Conservation (phyloP, 2,888 invertebrate genomes). For the Cerceris rybyensis region DNA sequence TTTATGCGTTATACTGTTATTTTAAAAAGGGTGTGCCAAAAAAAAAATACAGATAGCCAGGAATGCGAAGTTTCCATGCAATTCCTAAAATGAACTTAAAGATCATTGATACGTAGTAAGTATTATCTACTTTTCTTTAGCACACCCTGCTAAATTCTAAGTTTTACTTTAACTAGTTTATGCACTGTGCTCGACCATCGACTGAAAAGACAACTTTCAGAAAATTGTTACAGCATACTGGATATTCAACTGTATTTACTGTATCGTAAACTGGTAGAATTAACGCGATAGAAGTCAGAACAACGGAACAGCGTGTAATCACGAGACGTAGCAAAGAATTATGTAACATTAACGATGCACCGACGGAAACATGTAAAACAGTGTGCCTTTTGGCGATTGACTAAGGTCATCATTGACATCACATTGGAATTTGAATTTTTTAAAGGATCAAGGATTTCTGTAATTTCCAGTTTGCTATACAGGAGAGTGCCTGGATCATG, state of each 20-base stretch:
- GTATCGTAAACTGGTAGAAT: constrained; percentile 57
- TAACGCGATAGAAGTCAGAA: constrained; percentile 2
- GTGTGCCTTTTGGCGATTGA: neutral
- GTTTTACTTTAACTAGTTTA: constrained; percentile 9
- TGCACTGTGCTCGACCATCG: neutral
- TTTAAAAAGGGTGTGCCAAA: constrained; percentile 49
- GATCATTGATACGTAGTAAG: constrained; percentile 29
- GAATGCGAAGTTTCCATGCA: constrained; percentile 1
- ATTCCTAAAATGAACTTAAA: constrained; percentile 14
- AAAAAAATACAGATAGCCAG: constrained; percentile 22
- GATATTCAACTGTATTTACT: constrained; percentile 19
- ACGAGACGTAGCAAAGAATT: constrained; percentile 22
- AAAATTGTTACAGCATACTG: constrained; percentile 17
- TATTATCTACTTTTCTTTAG: constrained; percentile 38
- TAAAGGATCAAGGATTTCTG: neutral
- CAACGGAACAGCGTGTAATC: constrained; percentile 1
- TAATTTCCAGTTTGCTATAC: constrained; percentile 62
- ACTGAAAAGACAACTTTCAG: constrained; percentile 26
- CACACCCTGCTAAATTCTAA: constrained; percentile 40
- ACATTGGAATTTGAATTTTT: neutral
- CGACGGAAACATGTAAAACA: neutral
- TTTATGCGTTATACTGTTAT: constrained; percentile 45
- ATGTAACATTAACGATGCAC: neutral
- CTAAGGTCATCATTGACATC: neutral
- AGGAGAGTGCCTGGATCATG: constrained; percentile 46